Percentiles rank a stretch among this genome's conserved stretches.
Conservation (phyloP, 2,797 vertebrate genomes). For the Falco naumanni region DNA sequence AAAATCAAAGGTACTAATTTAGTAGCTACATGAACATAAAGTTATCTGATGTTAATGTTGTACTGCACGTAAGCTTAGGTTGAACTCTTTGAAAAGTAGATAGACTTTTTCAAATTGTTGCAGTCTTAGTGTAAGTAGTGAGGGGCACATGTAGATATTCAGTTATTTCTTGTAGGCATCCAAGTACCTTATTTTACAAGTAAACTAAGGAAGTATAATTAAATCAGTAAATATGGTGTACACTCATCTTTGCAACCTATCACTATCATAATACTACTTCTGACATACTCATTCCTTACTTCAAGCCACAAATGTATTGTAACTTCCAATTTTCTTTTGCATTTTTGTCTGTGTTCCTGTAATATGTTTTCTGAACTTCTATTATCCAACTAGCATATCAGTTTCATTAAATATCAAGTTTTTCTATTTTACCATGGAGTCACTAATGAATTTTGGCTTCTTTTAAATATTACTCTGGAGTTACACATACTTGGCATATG, state of each 20-base stretch:
- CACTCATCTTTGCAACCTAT: neutral
- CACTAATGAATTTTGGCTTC: neutral
- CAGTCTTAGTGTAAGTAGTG: neutral
- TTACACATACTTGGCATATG: neutral
- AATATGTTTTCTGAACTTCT: neutral
- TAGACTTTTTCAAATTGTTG: neutral
- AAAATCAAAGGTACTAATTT: constrained; percentile 33
- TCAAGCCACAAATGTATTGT: neutral
- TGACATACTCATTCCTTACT: neutral
- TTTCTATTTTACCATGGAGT: neutral
- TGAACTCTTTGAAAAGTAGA: constrained; percentile 24
- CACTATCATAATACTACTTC: neutral
- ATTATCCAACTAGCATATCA: neutral
- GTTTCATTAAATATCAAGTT: neutral
- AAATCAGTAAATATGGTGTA: neutral
- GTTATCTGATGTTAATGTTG: constrained; percentile 5
- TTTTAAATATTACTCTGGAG: neutral
- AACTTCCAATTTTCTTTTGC: neutral
- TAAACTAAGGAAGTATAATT: neutral
- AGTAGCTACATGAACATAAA: neutral
- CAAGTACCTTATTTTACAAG: neutral
- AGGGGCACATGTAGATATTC: neutral
- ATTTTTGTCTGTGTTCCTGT: neutral
- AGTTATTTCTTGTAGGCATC: neutral
- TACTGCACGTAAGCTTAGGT: neutral